Evolutionary conservation across 2,888 invertebrate genomes (phyloP), one percentile per base, ranked within the genome.

Genomic region (Quadroppia sp.): DNA sequence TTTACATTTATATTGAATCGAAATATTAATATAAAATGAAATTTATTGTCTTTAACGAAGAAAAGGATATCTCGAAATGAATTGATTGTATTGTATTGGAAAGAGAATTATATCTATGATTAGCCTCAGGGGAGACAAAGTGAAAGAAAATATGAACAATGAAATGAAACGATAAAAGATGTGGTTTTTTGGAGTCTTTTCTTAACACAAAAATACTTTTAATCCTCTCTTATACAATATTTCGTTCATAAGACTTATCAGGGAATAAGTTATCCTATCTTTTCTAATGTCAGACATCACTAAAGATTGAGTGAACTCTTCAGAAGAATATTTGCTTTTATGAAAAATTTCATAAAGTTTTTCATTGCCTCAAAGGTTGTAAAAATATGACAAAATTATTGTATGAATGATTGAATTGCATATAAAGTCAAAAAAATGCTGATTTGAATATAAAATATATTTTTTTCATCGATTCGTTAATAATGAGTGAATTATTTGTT

Each of bases 61-160:
- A 45, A 15, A 13, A 15, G 15, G 50, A 50, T 20, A 20, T 50
- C 20, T 15, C 3, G 50, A 20, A 50, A 50, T 50, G n/a, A n/a
- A 50, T 50, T 50, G 50, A 50, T 50, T 50, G 50, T 20, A 50
- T 50, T 50, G 50, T 20, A 50, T 50, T 23, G 13, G 11, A 50
- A 50, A 4, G 50, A 50, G 50, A 20, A 50, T 15, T 50, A 50
- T 50, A 50, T 50, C 50, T 20, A 7, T 50, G n/a, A 50, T 50
- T 50, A 50, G 50, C 50, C 50, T n/a, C 20, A 50, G 50, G 50
- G 15, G 50, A 50, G 50, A 20, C 20, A 50, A 20, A 50, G 50
- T 15, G n/a, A 17, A 20, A 50, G 11, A 20, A 2, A 23, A 50
- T 20, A 15, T 1, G 11, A 50, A 50, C 3, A 3, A 7, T 7